Evolutionary conservation across 2,888 invertebrate species (phyloP).

Genomic region (Agrochola litura): DNA sequence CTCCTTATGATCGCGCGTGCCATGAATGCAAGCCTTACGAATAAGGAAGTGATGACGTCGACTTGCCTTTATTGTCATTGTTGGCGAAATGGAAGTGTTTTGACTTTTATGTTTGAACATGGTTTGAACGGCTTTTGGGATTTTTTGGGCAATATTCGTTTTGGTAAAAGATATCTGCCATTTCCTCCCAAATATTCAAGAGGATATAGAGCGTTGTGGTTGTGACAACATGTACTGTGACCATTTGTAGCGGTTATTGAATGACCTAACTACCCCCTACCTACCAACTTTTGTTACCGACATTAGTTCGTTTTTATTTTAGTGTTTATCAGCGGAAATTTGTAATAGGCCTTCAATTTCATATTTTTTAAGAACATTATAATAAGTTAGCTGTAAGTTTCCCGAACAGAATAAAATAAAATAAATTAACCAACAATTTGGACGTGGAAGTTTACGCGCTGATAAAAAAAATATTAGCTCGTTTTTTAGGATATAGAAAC

Average conservation of each 20-base stretch:
- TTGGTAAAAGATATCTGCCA: background rate
- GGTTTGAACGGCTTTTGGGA: constrained; percentile 30
- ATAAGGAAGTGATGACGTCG: constrained; percentile 61
- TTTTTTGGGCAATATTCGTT: background rate
- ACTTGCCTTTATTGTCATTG: constrained; percentile 59
- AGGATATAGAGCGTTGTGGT: background rate
- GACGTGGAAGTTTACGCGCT: background rate
- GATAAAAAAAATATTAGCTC: too few species aligned
- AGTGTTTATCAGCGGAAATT: too few species aligned
- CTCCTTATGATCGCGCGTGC: constrained; percentile 66
- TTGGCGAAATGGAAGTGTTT: constrained; percentile 34
- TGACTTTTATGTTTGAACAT: constrained; percentile 45
- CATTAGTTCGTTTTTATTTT: too few species aligned
- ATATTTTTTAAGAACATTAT: too few species aligned
- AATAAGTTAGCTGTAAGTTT: too few species aligned
- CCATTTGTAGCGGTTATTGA: background rate
- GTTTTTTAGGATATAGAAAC: background rate
- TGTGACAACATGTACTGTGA: background rate
- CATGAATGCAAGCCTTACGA: constrained; percentile 68
- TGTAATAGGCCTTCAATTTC: too few species aligned
- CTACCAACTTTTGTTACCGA: too few species aligned
- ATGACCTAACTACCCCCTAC: background rate
- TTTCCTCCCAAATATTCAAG: background rate
- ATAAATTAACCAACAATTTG: too few species aligned
- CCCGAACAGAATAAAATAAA: too few species aligned